Percentiles rank a stretch among this genome's conserved stretches.
These are phyloP conservation scores for Sussaba pulchella DNA, from an alignment of 2,888 invertebrate species.

Conservation along the genomic window DNA sequence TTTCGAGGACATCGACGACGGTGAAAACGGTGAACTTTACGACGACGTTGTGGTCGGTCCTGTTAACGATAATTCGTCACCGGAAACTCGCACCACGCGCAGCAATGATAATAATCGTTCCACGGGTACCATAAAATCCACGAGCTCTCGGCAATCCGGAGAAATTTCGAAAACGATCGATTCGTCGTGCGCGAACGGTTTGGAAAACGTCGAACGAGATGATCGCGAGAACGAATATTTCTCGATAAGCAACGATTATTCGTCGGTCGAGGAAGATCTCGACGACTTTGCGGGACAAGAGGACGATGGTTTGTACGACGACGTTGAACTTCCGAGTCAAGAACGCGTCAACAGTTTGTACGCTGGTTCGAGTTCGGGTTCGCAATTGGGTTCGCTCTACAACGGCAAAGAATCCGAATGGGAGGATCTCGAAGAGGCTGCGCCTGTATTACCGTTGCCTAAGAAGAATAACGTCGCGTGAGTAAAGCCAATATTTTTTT, in stretches of 20 bases:
- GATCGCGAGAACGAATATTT: slow-evolving; percentile 66
- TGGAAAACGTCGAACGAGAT: slow-evolving; percentile 21
- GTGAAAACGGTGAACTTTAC: slow-evolving; percentile 67
- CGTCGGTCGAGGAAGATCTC: slow-evolving; percentile 72
- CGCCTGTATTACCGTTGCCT: slow-evolving; percentile 53
- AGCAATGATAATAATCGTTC: not conserved
- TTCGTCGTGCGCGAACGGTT: slow-evolving; percentile 15
- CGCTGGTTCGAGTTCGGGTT: slow-evolving; percentile 75
- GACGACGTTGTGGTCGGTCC: slow-evolving; percentile 75
- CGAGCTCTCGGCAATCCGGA: slow-evolving; percentile 1
- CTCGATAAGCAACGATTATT: slow-evolving; percentile 73
- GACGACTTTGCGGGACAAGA: slow-evolving; percentile 67
- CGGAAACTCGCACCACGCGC: slow-evolving; percentile 14
- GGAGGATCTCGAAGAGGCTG: slow-evolving; percentile 79
- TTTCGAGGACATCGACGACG: slow-evolving; percentile 47
- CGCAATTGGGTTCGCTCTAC: slow-evolving; percentile 66
- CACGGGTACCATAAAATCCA: slow-evolving; percentile 3
- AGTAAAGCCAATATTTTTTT: slow-evolving; percentile 9
- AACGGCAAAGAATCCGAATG: slow-evolving; percentile 80
- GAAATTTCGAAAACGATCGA: slow-evolving; percentile 46
- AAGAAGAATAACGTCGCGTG: slow-evolving; percentile 54
- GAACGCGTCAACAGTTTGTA: slow-evolving; percentile 82
- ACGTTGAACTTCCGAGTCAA: slow-evolving; percentile 76
- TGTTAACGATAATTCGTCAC: slow-evolving; percentile 35
- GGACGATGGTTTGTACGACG: slow-evolving; percentile 75